These are phyloP conservation scores for Caenorhabditis virilis DNA, from an alignment of 2,888 invertebrate species.

Conservation along the genomic window DNA sequence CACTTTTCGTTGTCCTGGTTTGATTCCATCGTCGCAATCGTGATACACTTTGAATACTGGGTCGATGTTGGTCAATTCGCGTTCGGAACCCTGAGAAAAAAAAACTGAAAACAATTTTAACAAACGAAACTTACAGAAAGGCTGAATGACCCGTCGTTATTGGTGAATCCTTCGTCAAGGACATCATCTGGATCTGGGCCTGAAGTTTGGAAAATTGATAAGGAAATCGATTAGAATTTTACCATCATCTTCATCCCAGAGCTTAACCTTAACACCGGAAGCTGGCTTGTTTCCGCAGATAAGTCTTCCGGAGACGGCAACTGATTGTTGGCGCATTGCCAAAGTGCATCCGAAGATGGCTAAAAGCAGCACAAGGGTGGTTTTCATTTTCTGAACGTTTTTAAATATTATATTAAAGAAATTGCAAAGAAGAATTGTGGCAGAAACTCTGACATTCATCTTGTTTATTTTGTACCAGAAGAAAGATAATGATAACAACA, in stretches of 20 bases:
- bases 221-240: too few species aligned
- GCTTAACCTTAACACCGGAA: slow-evolving; percentile 50
- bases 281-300: slow-evolving; percentile 53
- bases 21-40: slow-evolving; percentile 59
- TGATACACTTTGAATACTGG: slow-evolving; percentile 61
- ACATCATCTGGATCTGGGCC: slow-evolving; percentile 63
- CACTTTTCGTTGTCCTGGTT: slow-evolving; percentile 56
- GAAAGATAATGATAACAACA: too few species aligned
- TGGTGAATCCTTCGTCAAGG: slow-evolving; percentile 55
- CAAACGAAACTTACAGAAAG: slow-evolving; percentile 20
- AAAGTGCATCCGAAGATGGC: slow-evolving; percentile 43
- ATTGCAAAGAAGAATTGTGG: neutral
- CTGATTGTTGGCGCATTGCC: slow-evolving; percentile 55
- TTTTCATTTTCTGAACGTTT: slow-evolving; percentile 22
- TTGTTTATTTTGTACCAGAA: neutral
- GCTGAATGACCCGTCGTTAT: slow-evolving; percentile 50
- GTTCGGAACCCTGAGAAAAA: slow-evolving; percentile 39
- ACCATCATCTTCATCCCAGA: slow-evolving; percentile 55
- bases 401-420: neutral
- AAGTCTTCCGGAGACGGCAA: slow-evolving; percentile 47
- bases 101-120: too few species aligned
- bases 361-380: slow-evolving; percentile 30
- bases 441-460: neutral
- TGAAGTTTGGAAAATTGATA: too few species aligned
- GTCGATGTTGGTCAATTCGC: slow-evolving; percentile 58